Base-by-base conservation (phyloP, 2,113 vertebrate genomes). In the Polyodon spathula region DNA sequence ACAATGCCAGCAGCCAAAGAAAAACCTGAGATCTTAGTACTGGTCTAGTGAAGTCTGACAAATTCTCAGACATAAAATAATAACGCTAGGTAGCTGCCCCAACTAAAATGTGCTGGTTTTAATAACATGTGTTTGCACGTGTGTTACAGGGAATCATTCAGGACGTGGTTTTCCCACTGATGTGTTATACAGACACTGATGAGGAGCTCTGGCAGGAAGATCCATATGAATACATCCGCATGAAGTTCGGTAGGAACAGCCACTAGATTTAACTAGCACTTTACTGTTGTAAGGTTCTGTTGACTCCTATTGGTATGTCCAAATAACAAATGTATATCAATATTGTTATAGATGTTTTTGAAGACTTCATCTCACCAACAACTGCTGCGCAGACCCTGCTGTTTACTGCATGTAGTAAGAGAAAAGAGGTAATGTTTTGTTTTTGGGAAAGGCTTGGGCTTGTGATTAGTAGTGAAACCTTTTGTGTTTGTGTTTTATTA, bases 141-240 rank as follows among this genome's bases (percentile, higher is more conserved):
- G 11, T 17, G 8, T 3, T 42, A n/a, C 72, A 88, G 87, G 83
- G 84, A 37, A 89, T 89, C 71, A 85, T 89, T 73, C 85, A 89
- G 78, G 85, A 88, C 61, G 69, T 89, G 78, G 85, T 88, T 58
- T 88, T 76, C 71, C 81, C 85, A 1, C 86, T 98, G 83, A 99
- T 99, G 96, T 99, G 96, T 81, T 99, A 99, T 82, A 98, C 95
- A 77, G 96, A 99, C 85, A 93, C 92, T 50, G 96, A 99, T 78
- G 93, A 97, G 65, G 94, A 97, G 66, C 87, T 98, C 57, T 99
- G 96, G 96, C 93, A 97, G 70, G 95, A 99, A 78, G 96, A 99
- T 73, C 94, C 96, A 1, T 99, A 99, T 8, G 96, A 99, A 76
- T 99, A 99, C 77, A 99, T 99, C 72, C 94, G 96, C 68, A 98